Conservation (phyloP, 2,888 invertebrate genomes). For the Zygogramma bicolorata region DNA sequence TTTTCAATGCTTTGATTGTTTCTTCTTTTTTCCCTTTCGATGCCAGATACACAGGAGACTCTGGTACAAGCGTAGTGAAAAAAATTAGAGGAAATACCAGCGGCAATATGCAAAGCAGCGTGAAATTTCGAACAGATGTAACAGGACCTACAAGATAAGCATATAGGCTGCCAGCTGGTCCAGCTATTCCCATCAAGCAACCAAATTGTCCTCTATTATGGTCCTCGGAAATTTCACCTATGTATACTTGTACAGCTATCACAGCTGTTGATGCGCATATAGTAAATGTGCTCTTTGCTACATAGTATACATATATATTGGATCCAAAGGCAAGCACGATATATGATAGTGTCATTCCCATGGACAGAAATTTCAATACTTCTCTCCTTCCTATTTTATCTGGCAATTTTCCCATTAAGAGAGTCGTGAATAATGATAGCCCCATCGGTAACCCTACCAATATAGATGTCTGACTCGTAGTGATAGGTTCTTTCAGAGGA, state of each 20-base stretch:
- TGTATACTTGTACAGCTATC: conserved; percentile 80
- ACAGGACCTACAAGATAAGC: conserved; percentile 39
- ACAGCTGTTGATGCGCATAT: neutral
- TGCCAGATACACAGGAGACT: conserved; percentile 45
- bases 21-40: conserved; percentile 1
- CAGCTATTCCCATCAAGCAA: conserved; percentile 60
- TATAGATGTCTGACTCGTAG: neutral
- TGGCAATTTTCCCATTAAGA: conserved; percentile 33
- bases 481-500: conserved; percentile 57
- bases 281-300: conserved; percentile 58
- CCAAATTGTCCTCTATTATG: conserved; percentile 79
- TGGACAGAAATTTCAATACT: conserved; percentile 72
- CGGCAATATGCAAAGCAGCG: conserved; percentile 36
- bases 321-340: conserved; percentile 39
- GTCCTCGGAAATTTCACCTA: conserved; percentile 86
- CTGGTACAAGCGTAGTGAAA: conserved; percentile 30
- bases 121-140: conserved; percentile 27
- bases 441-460: conserved; percentile 15
- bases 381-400: conserved; percentile 73
- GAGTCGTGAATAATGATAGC: conserved; percentile 39
- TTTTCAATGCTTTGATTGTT: conserved; percentile 10
- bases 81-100: conserved; percentile 29
- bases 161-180: conserved; percentile 36
- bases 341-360: conserved; percentile 72
- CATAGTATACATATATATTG: conserved; percentile 60